Conservation (phyloP, 2,797 vertebrate species). For the Alcedo quadribrachys region DNA sequence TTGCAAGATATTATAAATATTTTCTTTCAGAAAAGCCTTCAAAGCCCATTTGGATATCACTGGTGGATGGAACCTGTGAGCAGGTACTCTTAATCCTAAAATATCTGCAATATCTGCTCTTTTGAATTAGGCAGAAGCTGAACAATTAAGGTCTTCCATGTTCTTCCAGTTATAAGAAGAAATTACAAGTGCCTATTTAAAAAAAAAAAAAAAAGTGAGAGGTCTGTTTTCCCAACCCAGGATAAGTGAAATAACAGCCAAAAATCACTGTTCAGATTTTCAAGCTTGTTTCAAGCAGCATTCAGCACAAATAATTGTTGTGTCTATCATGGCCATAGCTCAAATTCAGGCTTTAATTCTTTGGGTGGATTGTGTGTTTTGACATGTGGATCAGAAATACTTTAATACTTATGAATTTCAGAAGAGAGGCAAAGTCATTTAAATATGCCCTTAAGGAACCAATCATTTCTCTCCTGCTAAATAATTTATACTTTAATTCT, state of each 20-base stretch:
- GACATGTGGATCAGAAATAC: background rate
- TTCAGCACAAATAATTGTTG: background rate
- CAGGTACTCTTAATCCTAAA: background rate
- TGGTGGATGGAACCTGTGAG: background rate
- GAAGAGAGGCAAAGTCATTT: background rate
- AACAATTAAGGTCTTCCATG: background rate
- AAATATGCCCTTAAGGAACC: constrained; percentile 4
- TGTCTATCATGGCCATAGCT: background rate
- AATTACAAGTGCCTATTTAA: background rate
- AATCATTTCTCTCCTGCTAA: background rate
- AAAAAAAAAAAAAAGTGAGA: background rate
- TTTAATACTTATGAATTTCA: constrained; percentile 32
- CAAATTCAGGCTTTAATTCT: background rate
- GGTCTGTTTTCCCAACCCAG: background rate
- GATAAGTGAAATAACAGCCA: background rate
- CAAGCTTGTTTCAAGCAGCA: background rate
- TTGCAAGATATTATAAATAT: background rate
- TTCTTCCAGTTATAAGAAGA: background rate
- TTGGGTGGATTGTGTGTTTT: background rate
- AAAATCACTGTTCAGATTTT: background rate
- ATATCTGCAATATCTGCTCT: background rate
- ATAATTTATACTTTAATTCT: background rate
- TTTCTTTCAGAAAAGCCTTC: background rate
- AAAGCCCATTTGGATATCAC: background rate
- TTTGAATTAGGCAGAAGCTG: background rate